phyloP scores from a whole-genome alignment of 2,888 invertebrate species.

The Pyrgus malvae region DNA sequence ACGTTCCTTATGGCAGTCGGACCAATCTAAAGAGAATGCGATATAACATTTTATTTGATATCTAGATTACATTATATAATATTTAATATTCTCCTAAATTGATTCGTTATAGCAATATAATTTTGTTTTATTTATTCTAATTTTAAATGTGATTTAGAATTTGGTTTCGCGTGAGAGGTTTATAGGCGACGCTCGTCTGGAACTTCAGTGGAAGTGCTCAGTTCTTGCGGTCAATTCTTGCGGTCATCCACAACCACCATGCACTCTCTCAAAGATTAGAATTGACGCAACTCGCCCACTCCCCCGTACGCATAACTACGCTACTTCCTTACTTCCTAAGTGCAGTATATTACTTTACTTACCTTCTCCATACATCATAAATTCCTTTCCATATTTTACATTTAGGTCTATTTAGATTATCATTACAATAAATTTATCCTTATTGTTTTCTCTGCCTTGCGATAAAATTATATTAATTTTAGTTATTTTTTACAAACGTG shows the following conservation, averaged over 20 bases:
- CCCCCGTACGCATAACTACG: slow-evolving; percentile 54
- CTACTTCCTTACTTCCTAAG: slow-evolving; percentile 70
- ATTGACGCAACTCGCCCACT: slow-evolving; percentile 42
- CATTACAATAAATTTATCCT: slow-evolving; percentile 40
- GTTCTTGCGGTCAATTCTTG: slow-evolving; percentile 18
- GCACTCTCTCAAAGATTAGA: slow-evolving; percentile 10
- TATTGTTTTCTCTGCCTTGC: background rate
- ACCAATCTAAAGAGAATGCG: slow-evolving; percentile 1
- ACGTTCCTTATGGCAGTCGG: background rate
- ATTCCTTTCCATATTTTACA: slow-evolving; percentile 54
- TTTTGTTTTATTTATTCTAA: slow-evolving; percentile 31
- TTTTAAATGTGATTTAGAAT: slow-evolving; percentile 77
- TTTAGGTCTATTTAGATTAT: slow-evolving; percentile 43
- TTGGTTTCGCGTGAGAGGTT: slow-evolving; percentile 66
- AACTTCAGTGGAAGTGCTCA: slow-evolving; percentile 8
- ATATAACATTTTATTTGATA: slow-evolving; percentile 4
- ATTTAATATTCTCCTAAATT: slow-evolving; percentile 20
- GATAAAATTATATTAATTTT: slow-evolving; percentile 10
- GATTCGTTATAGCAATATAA: slow-evolving; percentile 22
- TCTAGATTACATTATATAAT: slow-evolving; percentile 10
- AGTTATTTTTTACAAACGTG: slow-evolving; percentile 10
- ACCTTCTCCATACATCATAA: slow-evolving; percentile 50
- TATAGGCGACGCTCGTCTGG: slow-evolving; percentile 45
- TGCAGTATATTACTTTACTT: slow-evolving; percentile 73
- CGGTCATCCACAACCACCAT: slow-evolving; percentile 12